phyloP scores from a whole-genome alignment of 2,797 vertebrate species.

The Percopsis omiscomaycus region DNA sequence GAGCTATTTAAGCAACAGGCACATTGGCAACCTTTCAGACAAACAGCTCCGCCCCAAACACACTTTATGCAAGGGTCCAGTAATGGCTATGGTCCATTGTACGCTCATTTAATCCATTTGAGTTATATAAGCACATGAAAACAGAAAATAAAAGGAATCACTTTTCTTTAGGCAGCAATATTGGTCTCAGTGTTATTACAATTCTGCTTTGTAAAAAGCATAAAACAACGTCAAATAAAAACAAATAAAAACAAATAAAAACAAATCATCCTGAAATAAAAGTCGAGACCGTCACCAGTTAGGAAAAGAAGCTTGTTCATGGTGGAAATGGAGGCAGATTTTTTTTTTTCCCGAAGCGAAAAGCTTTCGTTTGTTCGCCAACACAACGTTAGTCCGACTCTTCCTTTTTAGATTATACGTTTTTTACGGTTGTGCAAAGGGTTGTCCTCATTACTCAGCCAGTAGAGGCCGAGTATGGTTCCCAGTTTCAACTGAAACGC shows the following conservation, averaged over 20 bases:
- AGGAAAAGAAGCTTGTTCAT: slow-evolving; percentile 61
- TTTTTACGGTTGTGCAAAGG: slow-evolving; percentile 30
- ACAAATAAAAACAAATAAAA: slow-evolving; percentile 59
- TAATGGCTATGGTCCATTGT: slow-evolving; percentile 78
- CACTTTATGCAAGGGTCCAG: slow-evolving; percentile 68
- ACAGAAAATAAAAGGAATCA: slow-evolving; percentile 67
- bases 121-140: slow-evolving; percentile 63
- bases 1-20: slow-evolving; percentile 44
- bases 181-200: slow-evolving; percentile 82
- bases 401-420: slow-evolving; percentile 8
- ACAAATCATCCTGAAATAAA: slow-evolving; percentile 62
- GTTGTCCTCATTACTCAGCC: slow-evolving; percentile 41
- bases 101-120: slow-evolving; percentile 55
- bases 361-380: slow-evolving; percentile 45
- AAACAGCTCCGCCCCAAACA: not conserved
- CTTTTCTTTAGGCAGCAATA: slow-evolving; percentile 77
- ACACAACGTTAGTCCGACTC: slow-evolving; percentile 47
- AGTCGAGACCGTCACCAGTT: slow-evolving; percentile 48
- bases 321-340: slow-evolving; percentile 69
- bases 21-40: slow-evolving; percentile 52
- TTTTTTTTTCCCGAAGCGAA: slow-evolving; percentile 58
- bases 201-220: slow-evolving; percentile 71
- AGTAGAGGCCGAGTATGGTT: slow-evolving; percentile 16
- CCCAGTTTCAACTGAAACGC: slow-evolving; percentile 33
- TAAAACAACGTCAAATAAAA: slow-evolving; percentile 38